Evolutionary conservation across 2,113 vertebrate genomes (phyloP).

Genomic region (Paraplagusia blochii): DNA sequence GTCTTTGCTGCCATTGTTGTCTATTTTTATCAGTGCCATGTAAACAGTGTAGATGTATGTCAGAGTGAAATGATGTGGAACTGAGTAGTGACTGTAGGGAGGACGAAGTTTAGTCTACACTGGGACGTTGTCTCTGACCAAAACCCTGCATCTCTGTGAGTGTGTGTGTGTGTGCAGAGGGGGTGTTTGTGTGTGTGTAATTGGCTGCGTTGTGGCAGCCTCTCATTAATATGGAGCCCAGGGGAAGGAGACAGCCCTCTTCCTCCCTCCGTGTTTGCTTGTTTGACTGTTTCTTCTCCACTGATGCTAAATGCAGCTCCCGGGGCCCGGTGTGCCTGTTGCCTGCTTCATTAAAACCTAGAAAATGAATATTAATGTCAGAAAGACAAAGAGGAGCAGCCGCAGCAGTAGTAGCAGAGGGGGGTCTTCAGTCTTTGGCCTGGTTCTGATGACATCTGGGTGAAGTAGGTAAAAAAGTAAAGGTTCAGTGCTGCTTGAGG

Average conservation of each 20-base stretch:
- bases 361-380: constrained; percentile 75
- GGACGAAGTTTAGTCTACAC: constrained; percentile 34
- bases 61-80: constrained; percentile 45
- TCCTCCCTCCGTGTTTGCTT: constrained; percentile 73
- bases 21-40: constrained; percentile 28
- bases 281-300: constrained; percentile 72
- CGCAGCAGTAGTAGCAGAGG: constrained; percentile 33
- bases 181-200: constrained; percentile 76
- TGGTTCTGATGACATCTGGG: constrained; percentile 35
- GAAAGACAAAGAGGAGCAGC: constrained; percentile 41
- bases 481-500: too few species aligned
- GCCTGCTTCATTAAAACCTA: constrained; percentile 73
- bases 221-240: constrained; percentile 79
- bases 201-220: constrained; percentile 70
- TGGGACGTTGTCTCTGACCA: constrained; percentile 64
- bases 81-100: constrained; percentile 30
- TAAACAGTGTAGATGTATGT: constrained; percentile 46
- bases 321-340: constrained; percentile 59
- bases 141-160: constrained; percentile 75
- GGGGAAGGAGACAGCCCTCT: constrained; percentile 73
- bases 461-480: background rate
- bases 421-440: constrained; percentile 50
- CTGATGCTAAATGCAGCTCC: constrained; percentile 72
- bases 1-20: too few species aligned
- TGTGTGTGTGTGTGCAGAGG: constrained; percentile 73